A percentile compares a stretch with the other conserved stretches of the same genome.
Conservation (phyloP, 2,113 vertebrate species). For the Aspiorhynchus laticeps region DNA sequence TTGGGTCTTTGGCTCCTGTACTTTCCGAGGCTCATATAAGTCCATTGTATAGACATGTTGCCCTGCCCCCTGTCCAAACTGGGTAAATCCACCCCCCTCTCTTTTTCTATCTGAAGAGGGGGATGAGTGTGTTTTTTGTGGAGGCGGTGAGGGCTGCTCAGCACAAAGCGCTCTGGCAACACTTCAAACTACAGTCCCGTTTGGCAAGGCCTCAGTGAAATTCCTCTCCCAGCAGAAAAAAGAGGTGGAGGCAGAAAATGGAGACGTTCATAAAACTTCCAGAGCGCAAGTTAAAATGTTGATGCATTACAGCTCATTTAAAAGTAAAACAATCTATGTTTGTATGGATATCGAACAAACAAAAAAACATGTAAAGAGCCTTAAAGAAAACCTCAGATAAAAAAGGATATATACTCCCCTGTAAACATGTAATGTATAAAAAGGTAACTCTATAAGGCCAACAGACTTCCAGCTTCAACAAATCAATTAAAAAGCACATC, state of each 20-base stretch:
- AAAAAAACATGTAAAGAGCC: slow-evolving; percentile 9
- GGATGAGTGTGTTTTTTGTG: slow-evolving; percentile 21
- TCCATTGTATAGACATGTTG: slow-evolving; percentile 26
- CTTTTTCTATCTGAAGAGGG: not conserved
- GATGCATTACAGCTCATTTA: not conserved
- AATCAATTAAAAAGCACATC: not conserved
- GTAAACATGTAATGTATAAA: not conserved
- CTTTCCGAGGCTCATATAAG: slow-evolving; percentile 10
- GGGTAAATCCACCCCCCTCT: slow-evolving; percentile 13
- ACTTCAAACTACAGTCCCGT: slow-evolving; percentile 46
- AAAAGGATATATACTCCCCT: not conserved
- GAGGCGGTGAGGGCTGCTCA: slow-evolving; percentile 39
- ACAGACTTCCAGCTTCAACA: not conserved
- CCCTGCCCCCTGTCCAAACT: slow-evolving; percentile 17
- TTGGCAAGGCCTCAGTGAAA: slow-evolving; percentile 59
- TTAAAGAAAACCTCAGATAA: not conserved
- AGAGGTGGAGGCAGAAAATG: not conserved
- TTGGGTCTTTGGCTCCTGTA: not conserved
- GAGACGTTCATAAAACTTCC: slow-evolving; percentile 28
- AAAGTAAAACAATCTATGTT: not conserved
- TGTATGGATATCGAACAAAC: not conserved
- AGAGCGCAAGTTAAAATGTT: not conserved
- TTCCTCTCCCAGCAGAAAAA: slow-evolving; percentile 32
- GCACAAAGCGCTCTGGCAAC: slow-evolving; percentile 43
- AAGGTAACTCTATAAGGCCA: not conserved